Evolutionary conservation across 2,797 vertebrate species (phyloP).

Genomic region (Microctenopoma lineatum): DNA sequence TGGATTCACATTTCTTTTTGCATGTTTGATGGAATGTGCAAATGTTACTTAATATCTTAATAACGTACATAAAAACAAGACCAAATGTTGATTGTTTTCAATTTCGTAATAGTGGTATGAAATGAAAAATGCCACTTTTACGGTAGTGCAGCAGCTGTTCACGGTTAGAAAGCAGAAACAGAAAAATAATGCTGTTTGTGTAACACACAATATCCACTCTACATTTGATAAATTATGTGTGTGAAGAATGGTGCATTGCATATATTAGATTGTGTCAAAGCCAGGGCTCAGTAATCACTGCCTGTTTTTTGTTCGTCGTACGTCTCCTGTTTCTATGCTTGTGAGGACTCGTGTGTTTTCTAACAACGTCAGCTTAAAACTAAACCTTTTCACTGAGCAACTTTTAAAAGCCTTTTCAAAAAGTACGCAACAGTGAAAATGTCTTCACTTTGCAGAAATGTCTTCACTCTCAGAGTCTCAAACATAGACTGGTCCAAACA

Average conservation of each 20-base stretch:
- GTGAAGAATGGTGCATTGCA: slow-evolving; percentile 9
- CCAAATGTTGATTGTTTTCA: background rate
- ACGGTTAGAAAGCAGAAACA: background rate
- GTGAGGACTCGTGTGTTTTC: background rate
- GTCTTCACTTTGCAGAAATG: slow-evolving; percentile 7
- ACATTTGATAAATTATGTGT: slow-evolving; percentile 27
- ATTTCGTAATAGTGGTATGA: background rate
- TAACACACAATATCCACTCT: background rate
- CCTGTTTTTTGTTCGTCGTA: slow-evolving; percentile 21
- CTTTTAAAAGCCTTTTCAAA: background rate
- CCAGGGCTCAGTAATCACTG: slow-evolving; percentile 16
- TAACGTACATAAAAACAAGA: background rate
- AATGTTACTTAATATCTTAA: background rate
- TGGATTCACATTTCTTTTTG: background rate
- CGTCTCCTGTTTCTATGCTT: background rate
- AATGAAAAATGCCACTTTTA: background rate
- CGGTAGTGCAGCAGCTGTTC: background rate
- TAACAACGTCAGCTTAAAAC: background rate
- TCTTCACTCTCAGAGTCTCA: slow-evolving; percentile 1
- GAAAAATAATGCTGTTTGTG: background rate
- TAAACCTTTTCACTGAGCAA: background rate
- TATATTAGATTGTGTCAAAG: slow-evolving; percentile 38
- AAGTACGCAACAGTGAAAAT: background rate
- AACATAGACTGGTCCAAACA: background rate
- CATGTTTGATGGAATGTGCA: background rate